Conservation (phyloP, 2,888 invertebrate genomes). For the Coelopa pilipes region DNA sequence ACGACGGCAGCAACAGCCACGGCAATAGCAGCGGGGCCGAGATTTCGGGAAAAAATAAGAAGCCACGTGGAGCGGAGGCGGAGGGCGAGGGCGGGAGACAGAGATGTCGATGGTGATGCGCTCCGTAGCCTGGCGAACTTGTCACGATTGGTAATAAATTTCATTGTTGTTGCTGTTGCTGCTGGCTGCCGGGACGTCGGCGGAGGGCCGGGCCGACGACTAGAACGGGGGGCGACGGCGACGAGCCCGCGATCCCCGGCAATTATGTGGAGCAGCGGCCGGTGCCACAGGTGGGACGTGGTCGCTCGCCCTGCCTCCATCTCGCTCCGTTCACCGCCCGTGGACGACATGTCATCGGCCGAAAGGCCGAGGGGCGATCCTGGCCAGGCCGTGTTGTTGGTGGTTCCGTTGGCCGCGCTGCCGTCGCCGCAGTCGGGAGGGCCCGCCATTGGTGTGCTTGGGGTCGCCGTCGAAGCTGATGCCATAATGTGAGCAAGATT, state of each 20-base stretch:
- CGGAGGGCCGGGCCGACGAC: no score
- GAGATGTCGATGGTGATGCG: neutral
- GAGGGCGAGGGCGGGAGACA: neutral
- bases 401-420: neutral
- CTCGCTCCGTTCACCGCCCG: neutral
- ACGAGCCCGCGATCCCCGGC: neutral
- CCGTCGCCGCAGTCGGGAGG: no score
- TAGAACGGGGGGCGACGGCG: no score
- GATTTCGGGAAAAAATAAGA: neutral
- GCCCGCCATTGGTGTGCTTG: no score
- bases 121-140: conserved; percentile 2
- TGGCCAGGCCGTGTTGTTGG: neutral
- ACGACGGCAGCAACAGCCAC: no score
- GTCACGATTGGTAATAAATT: conserved; percentile 27
- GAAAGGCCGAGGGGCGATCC: neutral
- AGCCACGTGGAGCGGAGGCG: neutral
- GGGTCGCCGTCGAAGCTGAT: neutral
- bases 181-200: no score
- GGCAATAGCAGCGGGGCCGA: neutral
- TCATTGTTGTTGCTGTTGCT: conserved; percentile 6
- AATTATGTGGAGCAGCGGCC: conserved; percentile 18
- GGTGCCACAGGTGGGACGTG: neutral
- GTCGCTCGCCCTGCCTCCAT: neutral
- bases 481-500: neutral
- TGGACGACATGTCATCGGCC: neutral